A percentile compares a stretch with the other conserved stretches of the same genome.
Conservation (phyloP, 2,888 invertebrate genomes). For the Congeria kusceri region DNA sequence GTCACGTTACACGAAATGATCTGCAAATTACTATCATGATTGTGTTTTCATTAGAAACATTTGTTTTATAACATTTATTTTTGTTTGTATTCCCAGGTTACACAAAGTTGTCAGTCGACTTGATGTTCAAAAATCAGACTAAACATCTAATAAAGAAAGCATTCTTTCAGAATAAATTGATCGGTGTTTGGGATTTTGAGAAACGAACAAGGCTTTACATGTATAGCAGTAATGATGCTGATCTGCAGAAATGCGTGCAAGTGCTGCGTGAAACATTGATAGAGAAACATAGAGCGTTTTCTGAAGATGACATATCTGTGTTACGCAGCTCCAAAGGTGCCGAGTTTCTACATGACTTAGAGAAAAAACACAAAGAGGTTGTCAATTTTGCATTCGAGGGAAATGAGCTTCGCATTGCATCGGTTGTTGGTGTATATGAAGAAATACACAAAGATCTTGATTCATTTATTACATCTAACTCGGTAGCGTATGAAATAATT, state of each 20-base stretch:
- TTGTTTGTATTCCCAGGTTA: constrained; percentile 33
- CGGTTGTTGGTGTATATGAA: background rate
- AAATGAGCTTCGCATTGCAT: background rate
- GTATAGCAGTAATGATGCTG: constrained; percentile 34
- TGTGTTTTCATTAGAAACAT: too few relatives aligned
- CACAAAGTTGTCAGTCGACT: constrained; percentile 25
- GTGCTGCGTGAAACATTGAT: background rate
- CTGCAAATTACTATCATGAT: too few relatives aligned
- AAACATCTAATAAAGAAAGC: constrained; percentile 27
- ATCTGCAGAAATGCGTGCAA: constrained; percentile 12
- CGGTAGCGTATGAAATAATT: too few relatives aligned
- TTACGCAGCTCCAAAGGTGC: too few relatives aligned
- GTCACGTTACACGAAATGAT: too few relatives aligned
- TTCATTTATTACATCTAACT: too few relatives aligned
- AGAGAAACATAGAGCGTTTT: too few relatives aligned
- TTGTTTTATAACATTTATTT: too few relatives aligned
- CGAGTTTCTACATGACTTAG: background rate
- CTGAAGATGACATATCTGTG: too few relatives aligned
- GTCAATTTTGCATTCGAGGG: background rate
- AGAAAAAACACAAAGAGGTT: background rate
- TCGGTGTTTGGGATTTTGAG: constrained; percentile 44
- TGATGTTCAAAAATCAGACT: constrained; percentile 41
- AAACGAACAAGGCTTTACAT: constrained; percentile 13
- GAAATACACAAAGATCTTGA: background rate
- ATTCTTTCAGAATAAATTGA: constrained; percentile 8